Evolutionary conservation across 2,113 vertebrate genomes (phyloP).

Genomic region (Panthera tigris): DNA sequence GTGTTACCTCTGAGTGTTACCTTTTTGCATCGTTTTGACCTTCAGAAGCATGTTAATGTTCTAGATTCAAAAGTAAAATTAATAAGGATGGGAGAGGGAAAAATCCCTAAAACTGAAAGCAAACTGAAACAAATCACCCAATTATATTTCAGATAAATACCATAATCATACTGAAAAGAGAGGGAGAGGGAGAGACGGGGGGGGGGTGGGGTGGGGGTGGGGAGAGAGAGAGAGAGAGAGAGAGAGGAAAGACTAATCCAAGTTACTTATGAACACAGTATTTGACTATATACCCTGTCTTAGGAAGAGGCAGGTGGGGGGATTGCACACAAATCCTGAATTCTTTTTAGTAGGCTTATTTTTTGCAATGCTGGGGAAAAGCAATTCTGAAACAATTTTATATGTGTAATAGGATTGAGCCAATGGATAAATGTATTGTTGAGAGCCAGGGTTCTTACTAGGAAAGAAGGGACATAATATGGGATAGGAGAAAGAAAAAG

Average conservation of each 20-base stretch:
- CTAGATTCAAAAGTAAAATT: constrained; percentile 2
- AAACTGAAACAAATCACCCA: not conserved
- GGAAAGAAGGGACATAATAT: not conserved
- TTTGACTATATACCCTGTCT: not conserved
- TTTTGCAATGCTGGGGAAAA: not conserved
- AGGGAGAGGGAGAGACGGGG: no score
- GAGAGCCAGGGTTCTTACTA: not conserved
- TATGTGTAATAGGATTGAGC: not conserved
- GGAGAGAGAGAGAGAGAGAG: not conserved
- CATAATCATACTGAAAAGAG: not conserved
- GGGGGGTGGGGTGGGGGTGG: no score
- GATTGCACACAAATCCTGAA: not conserved
- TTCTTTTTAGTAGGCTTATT: not conserved
- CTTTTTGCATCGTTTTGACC: not conserved
- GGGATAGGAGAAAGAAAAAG: not conserved
- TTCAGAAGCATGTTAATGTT: not conserved
- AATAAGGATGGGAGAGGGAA: not conserved
- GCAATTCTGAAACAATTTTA: not conserved
- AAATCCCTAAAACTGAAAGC: not conserved
- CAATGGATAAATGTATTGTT: not conserved
- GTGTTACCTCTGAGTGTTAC: not conserved
- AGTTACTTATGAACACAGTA: not conserved
- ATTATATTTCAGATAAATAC: not conserved
- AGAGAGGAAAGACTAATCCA: not conserved
- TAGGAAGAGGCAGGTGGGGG: not conserved